Evolutionary conservation across 2,113 vertebrate species (phyloP), one percentile per base, ranked within the genome.

Genomic region (Holacanthus passer): DNA sequence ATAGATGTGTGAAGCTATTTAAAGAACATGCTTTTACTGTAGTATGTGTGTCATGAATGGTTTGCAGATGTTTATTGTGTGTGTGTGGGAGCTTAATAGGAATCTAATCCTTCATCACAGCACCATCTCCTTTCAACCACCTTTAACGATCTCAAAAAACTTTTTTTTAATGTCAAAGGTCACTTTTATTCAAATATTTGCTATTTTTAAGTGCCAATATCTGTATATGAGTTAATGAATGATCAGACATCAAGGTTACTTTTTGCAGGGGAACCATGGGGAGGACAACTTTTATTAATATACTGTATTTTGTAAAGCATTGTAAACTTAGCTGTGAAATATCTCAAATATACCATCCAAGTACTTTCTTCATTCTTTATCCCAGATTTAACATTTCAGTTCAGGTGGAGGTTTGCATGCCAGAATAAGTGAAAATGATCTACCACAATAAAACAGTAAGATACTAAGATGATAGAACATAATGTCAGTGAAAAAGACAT

Each of bases 1-100:
- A 56, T 32, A 79, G 17, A 45, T 62, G 48, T 77, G 32, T 75
- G n/a, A 37, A 35, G 35, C 47, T 71, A 65, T 73, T 60, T 65
- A 50, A 31, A 60, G 53, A 24, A 16, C 56, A 77, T 69, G 39
- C 20, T 43, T 70, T n/a, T 64, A 48, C 24, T 83, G 10, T 32
- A 50, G 53, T 35, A 17, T 45, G 50, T 72, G n/a, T 82, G 27
- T 39, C 60, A 58, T 41, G 2, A 62, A 48, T 45, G 31, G 24
- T 24, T 53, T 81, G 48, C 31, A 12, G 3, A 22, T 48, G 45
- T 71, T 41, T 68, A 29, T 59, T 53, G 13, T 27, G 7, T 39
- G 7, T 50, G 5, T 62, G 48, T 73, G 14, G 63, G 59, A 24
- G 59, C 17, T 73, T 19, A 48, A 50, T 58, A 11, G 22, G 35